phyloP scores from a whole-genome alignment of 2,888 invertebrate species.

The Chymomyza procnemis region DNA sequence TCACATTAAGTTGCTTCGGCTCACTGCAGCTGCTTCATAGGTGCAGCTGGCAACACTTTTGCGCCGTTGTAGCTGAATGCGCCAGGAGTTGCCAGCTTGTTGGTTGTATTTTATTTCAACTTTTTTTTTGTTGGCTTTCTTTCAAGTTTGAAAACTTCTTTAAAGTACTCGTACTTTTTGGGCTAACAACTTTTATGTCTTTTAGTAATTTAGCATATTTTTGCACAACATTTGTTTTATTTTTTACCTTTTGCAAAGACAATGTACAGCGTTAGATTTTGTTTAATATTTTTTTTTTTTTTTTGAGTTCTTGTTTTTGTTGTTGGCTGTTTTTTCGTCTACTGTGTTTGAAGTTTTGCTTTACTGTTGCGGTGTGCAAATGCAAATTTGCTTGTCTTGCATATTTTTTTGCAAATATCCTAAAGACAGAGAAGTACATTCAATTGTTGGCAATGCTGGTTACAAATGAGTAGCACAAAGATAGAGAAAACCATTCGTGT shows the following conservation, averaged over 20 bases:
- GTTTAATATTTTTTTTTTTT: conserved; percentile 21
- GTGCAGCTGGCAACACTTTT: background rate
- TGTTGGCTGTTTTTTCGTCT: conserved; percentile 36
- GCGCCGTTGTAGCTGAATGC: background rate
- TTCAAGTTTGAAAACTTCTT: conserved; percentile 65
- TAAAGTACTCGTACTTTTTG: conserved; percentile 59
- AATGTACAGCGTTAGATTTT: background rate
- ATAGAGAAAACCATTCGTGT: no score
- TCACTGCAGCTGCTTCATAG: background rate
- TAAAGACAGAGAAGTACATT: background rate
- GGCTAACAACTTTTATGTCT: conserved; percentile 47
- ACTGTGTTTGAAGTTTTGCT: conserved; percentile 49
- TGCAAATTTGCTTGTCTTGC: conserved; percentile 69
- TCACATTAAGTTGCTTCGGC: no score
- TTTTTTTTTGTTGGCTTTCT: conserved; percentile 26
- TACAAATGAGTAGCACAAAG: no score
- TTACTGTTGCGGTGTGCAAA: conserved; percentile 71
- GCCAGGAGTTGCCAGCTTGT: background rate
- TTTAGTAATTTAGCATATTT: conserved; percentile 73
- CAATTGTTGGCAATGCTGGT: background rate
- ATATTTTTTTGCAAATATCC: conserved; percentile 41
- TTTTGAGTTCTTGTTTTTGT: background rate
- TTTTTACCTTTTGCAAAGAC: background rate
- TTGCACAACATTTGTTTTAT: conserved; percentile 48
- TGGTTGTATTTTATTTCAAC: background rate